A percentile compares a stretch with the other conserved stretches of the same genome.
Evolutionary conservation across 2,797 vertebrate species (phyloP).

Genomic region (Anguilla marmorata): DNA sequence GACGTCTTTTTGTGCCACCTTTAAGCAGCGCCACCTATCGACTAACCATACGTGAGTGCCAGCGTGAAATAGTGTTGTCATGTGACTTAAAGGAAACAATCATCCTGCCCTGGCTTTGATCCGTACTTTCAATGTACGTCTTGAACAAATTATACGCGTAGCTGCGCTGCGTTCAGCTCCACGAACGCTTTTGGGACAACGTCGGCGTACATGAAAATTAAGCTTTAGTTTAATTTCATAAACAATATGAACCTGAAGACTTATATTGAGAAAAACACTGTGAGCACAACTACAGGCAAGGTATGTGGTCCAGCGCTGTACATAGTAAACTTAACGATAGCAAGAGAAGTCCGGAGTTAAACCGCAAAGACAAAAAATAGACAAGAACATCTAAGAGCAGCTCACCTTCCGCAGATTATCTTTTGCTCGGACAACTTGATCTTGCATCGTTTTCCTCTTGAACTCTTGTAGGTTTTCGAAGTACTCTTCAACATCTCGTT

Average conservation of each 20-base stretch:
- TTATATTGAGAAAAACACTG: background rate
- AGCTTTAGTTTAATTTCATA: background rate
- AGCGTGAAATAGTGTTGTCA: background rate
- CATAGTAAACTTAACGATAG: too few species aligned
- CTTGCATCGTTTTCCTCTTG: constrained; percentile 78
- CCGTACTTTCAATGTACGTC: background rate
- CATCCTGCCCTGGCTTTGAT: background rate
- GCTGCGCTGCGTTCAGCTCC: background rate
- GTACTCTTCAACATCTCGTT: constrained; percentile 73
- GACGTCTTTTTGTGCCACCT: background rate
- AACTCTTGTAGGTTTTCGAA: constrained; percentile 86
- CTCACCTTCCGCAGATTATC: constrained; percentile 76
- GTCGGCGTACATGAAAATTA: background rate
- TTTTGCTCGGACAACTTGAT: constrained; percentile 72
- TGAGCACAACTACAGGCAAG: background rate
- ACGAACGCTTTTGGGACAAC: background rate
- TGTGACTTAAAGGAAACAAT: background rate
- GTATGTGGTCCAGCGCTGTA: background rate
- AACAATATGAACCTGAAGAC: background rate
- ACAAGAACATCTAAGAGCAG: background rate
- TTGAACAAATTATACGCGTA: background rate
- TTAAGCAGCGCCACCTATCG: background rate
- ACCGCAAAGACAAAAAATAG: background rate
- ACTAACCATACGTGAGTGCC: background rate
- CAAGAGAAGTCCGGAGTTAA: too few species aligned